These are phyloP conservation scores for Amiota mariae DNA, from an alignment of 2,888 invertebrate genomes.

Conservation along the genomic window DNA sequence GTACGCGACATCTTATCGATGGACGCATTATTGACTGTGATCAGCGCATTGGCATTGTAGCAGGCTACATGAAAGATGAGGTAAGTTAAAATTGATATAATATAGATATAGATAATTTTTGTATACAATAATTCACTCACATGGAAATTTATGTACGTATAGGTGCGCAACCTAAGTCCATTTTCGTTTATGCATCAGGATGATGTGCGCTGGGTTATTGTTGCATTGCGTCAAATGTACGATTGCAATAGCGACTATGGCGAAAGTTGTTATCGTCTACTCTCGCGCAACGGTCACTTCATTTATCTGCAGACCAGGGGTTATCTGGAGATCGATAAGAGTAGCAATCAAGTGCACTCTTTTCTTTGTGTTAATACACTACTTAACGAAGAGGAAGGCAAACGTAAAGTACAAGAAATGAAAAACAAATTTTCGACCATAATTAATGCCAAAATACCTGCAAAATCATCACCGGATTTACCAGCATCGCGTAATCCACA, in stretches of 20 bases:
- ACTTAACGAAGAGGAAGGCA: slow-evolving; percentile 83
- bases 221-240: slow-evolving; percentile 91
- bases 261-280: slow-evolving; percentile 87
- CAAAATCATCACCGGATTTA: slow-evolving; percentile 67
- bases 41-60: slow-evolving; percentile 90
- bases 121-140: slow-evolving; percentile 1
- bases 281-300: slow-evolving; percentile 86
- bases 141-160: neutral
- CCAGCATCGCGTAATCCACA: slow-evolving; percentile 81
- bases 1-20: slow-evolving; percentile 90
- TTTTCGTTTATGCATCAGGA: slow-evolving; percentile 93
- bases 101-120: neutral
- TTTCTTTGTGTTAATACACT: slow-evolving; percentile 90
- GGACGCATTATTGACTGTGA: slow-evolving; percentile 92
- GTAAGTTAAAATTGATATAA: slow-evolving; percentile 74
- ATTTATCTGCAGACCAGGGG: slow-evolving; percentile 90
- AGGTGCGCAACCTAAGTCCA: slow-evolving; percentile 87
- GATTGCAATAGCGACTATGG: slow-evolving; percentile 88
- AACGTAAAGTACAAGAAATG: slow-evolving; percentile 84
- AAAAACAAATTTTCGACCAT: slow-evolving; percentile 85
- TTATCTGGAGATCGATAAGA: slow-evolving; percentile 86
- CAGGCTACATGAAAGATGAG: slow-evolving; percentile 92
- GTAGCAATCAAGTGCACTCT: slow-evolving; percentile 84
- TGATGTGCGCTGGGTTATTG: slow-evolving; percentile 91
- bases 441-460: slow-evolving; percentile 75